Percentiles rank a stretch among this genome's conserved stretches.
Evolutionary conservation across 2,797 vertebrate species (phyloP).

Genomic region (Pelobates cultripes): DNA sequence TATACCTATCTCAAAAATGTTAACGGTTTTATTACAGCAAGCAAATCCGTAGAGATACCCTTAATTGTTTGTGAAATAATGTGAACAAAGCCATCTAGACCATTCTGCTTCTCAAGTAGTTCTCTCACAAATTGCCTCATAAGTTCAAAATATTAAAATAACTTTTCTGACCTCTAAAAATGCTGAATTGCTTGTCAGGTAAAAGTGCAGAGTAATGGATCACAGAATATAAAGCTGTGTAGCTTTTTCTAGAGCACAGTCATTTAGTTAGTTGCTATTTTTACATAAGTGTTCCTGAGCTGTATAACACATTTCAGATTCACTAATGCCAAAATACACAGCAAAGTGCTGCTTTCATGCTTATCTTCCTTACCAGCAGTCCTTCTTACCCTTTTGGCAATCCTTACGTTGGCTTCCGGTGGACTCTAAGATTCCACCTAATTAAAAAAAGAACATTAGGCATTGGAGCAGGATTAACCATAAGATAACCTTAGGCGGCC

Average conservation of each 20-base stretch:
- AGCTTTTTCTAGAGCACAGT: background rate
- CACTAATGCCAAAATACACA: too few species aligned
- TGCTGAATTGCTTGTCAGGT: conserved; percentile 13
- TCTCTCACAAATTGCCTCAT: background rate
- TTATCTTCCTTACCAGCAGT: too few species aligned
- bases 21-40: background rate
- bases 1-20: background rate
- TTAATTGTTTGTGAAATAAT: background rate
- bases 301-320: too few species aligned
- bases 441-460: too few species aligned
- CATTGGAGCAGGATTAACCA: too few species aligned
- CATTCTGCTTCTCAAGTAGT: conserved; percentile 3
- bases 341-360: too few species aligned
- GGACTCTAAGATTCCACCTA: too few species aligned
- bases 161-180: background rate
- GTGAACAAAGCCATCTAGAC: background rate
- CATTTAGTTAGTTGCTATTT: background rate
- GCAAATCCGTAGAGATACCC: background rate
- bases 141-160: conserved; percentile 3
- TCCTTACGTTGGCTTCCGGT: too few species aligned
- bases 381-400: too few species aligned
- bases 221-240: background rate
- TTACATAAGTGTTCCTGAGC: conserved; percentile 2
- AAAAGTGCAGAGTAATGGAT: background rate
- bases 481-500: too few species aligned